Evolutionary conservation across 37 sponge, comb jelly and placozoan genomes (phyloP), one percentile per base, ranked within the genome.

Genomic region (Chondrilla cf. caribensis): DNA sequence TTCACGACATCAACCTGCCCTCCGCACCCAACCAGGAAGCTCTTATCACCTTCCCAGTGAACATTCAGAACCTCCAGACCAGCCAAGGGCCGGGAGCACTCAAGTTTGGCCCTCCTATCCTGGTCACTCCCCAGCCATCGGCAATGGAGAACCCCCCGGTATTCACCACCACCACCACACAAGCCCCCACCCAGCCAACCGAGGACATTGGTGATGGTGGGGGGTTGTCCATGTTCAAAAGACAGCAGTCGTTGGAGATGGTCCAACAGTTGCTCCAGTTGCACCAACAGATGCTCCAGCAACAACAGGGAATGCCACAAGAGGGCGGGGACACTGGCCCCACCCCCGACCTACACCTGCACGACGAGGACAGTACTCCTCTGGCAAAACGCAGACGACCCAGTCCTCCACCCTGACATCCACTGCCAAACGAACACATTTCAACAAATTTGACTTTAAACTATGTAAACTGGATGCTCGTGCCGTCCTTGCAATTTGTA

Each of bases 41-140:
- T 1, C 44, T 73, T 0, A 39, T 73, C 0, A 73, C 76, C 15
- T 73, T 73, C 25, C 76, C 76, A 17, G 24, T 73, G 2, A 73
- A 73, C 44, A 4, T 73, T 14, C 76, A 73, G 43, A 73, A 73
- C 36, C 76, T 73, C 22, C 76, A 73, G 25, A 73, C 76, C 11
- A 42, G 38, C 44, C 41, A 42, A 24, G 41, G 76, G 2, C 25
- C 29, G 7, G 76, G 76, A 39, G 44, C 42, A 36, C 21, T 73
- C 41, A 73, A 73, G 36, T 73, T 73, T 73, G 76, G 76, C 7
- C 76, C 76, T 39, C 76, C 76, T 2, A 73, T 73, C 44, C 76
- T 73, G 18, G 76, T 73, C 44, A 73, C 76, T 1, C 76, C 76
- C 36, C 76, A 73, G 76, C 76, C 76, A 0, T 40, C 76, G 11